phyloP scores from a whole-genome alignment of 2,113 vertebrate genomes.

The Clinocottus analis region DNA sequence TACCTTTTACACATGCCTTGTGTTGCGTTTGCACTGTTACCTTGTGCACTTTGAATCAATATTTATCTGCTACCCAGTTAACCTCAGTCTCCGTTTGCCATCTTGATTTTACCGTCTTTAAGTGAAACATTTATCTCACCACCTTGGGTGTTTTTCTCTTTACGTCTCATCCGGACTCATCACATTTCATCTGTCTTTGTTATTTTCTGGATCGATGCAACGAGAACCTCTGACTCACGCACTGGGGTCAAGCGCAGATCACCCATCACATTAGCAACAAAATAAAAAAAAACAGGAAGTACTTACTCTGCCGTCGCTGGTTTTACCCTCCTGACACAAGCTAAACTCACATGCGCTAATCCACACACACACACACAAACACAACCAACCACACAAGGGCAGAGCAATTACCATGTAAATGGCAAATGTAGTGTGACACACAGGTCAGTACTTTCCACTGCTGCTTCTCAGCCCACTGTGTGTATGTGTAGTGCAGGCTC shows the following conservation, averaged over 20 bases:
- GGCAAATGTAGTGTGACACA: conserved; percentile 30
- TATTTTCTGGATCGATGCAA: not conserved
- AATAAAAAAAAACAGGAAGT: not conserved
- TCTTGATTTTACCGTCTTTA: not conserved
- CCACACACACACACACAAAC: not conserved
- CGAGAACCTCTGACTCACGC: not conserved
- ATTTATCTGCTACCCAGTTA: not conserved
- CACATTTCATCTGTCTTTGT: conserved; percentile 7
- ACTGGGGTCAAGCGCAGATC: not conserved
- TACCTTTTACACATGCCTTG: not conserved
- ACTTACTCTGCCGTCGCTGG: not conserved
- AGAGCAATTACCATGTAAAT: conserved; percentile 22
- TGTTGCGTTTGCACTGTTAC: not conserved
- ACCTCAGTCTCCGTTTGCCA: not conserved
- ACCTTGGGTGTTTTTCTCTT: not conserved
- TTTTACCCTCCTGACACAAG: conserved; percentile 17
- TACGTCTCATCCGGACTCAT: not conserved
- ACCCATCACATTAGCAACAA: conserved; percentile 1
- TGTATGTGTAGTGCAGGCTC: not conserved
- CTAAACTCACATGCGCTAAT: not conserved
- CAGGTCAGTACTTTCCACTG: conserved; percentile 16
- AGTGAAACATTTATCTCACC: too few species aligned
- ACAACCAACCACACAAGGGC: conserved; percentile 5
- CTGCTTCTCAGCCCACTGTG: not conserved
- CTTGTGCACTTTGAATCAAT: not conserved